Base-by-base conservation (phyloP, 2,113 vertebrate species). In the Esox niger region DNA sequence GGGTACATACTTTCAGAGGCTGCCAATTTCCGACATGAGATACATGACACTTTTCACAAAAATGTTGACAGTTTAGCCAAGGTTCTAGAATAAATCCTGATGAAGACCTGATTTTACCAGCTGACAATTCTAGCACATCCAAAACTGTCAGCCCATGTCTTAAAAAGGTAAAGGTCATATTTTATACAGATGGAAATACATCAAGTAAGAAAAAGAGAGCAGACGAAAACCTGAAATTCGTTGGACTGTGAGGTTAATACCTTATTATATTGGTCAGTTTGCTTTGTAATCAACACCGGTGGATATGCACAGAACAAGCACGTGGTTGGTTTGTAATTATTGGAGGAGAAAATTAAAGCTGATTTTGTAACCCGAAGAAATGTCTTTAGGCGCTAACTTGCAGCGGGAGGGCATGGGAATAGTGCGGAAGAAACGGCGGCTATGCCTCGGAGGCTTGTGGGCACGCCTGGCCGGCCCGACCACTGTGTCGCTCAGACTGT, bases 361-460 rank as follows among this genome's bases (percentile, higher is more conserved):
- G 84, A 82, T 83, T 78, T 70, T 76, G 73, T 47, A 70, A 35
- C 73, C 76, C 74, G 75, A 84, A 84, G 78, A 86, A 82, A 80
- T 38, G 77, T 73, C 79, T 79, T 25, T 49, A 23, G 75, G 77
- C 68, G 33, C 66, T 61, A 10, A 68, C 84, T 78, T 80, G 86
- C 78, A 78, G 86, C 70, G 30, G 58, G 21, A 21, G 43, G 31
- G 64, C 58, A 38, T 59, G 46, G 17, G 46, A 35, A 61, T 23
- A 21, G 33, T 69, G 69, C n/a, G 58, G 75, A 75, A 70, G 80
- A 80, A 77, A 68, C 72, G 66, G 65, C 57, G 77, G 63, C 65
- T 83, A 64, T 67, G 69, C 62, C 69, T 47, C 23, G 1, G 46
- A 13, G 15, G 61, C 1, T 5, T 8, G 25, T 7, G 76, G 66